Conservation (phyloP, 2,797 vertebrate species). For the Lycodopsis pacificus region DNA sequence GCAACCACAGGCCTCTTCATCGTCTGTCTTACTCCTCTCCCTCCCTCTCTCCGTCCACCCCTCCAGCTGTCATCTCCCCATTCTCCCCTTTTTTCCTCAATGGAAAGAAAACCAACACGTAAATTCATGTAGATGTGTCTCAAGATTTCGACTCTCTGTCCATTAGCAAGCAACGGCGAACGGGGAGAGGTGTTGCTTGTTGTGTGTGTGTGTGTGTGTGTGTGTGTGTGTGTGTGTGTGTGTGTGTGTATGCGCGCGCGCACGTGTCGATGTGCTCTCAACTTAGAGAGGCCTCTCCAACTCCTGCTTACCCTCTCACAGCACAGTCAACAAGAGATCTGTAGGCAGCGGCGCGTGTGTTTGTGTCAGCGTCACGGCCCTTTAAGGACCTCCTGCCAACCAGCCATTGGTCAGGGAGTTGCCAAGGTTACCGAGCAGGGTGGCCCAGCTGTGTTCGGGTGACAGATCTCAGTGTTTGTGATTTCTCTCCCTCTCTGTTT, state of each 20-base stretch:
- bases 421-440: constrained; percentile 73
- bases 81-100: background rate
- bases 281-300: constrained; percentile 34
- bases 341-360: constrained; percentile 39
- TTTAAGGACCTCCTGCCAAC: constrained; percentile 65
- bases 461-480: constrained; percentile 59
- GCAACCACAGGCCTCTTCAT: constrained; percentile 1
- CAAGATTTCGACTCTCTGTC: background rate
- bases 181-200: no score
- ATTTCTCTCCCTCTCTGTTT: constrained; percentile 32
- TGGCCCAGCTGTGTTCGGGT: constrained; percentile 63
- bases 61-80: background rate
- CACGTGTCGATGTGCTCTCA: constrained; percentile 19
- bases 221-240: background rate
- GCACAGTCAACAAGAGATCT: constrained; percentile 45
- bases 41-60: background rate
- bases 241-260: no score
- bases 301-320: constrained; percentile 52
- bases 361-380: constrained; percentile 53
- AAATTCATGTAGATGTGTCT: background rate
- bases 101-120: background rate
- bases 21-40: background rate
- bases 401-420: constrained; percentile 74
- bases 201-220: background rate
- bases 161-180: background rate